These are phyloP conservation scores for Andrena cerasifolii DNA, from an alignment of 1,140 invertebrate genomes.

Conservation along the genomic window DNA sequence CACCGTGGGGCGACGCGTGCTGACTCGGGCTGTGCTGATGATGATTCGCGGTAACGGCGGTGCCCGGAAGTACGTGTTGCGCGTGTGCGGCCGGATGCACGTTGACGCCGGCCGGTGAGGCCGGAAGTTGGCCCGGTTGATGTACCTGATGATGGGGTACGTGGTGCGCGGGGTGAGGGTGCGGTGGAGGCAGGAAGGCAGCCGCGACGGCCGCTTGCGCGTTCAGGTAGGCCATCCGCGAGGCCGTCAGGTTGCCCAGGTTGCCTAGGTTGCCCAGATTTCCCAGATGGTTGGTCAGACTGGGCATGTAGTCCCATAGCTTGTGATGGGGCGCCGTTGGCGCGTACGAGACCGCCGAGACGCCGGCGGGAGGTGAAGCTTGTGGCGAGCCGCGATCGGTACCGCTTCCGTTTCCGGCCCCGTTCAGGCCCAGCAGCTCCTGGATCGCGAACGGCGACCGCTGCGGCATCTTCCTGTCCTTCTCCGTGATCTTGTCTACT, in stretches of 20 bases:
- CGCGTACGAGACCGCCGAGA: slow-evolving; percentile 80
- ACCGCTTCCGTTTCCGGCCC: slow-evolving; percentile 77
- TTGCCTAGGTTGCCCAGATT: slow-evolving; percentile 77
- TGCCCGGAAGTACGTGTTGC: slow-evolving; percentile 79
- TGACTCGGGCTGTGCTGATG: slow-evolving; percentile 80
- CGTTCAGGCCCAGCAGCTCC: slow-evolving; percentile 91
- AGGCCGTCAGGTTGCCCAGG: slow-evolving; percentile 84
- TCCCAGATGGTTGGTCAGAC: slow-evolving; percentile 78
- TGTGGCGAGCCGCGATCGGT: slow-evolving; percentile 79
- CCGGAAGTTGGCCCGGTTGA: slow-evolving; percentile 77
- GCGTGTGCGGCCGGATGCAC: slow-evolving; percentile 79
- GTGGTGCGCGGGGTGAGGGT: slow-evolving; percentile 81
- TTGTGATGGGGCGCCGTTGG: slow-evolving; percentile 82
- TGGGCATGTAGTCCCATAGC: slow-evolving; percentile 81
- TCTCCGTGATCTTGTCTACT: slow-evolving; percentile 51
- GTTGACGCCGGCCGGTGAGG: slow-evolving; percentile 76
- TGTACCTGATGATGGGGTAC: slow-evolving; percentile 81
- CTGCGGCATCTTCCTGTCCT: slow-evolving; percentile 86
- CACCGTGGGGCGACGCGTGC: slow-evolving; percentile 79
- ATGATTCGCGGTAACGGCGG: slow-evolving; percentile 76
- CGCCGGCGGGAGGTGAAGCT: slow-evolving; percentile 82
- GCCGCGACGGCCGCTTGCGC: slow-evolving; percentile 94
- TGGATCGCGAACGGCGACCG: slow-evolving; percentile 95
- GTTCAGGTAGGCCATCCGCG: slow-evolving; percentile 92
- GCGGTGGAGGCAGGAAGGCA: slow-evolving; percentile 89